Evolutionary conservation across 2,888 invertebrate species (phyloP).

Genomic region (Heliconius aoede): DNA sequence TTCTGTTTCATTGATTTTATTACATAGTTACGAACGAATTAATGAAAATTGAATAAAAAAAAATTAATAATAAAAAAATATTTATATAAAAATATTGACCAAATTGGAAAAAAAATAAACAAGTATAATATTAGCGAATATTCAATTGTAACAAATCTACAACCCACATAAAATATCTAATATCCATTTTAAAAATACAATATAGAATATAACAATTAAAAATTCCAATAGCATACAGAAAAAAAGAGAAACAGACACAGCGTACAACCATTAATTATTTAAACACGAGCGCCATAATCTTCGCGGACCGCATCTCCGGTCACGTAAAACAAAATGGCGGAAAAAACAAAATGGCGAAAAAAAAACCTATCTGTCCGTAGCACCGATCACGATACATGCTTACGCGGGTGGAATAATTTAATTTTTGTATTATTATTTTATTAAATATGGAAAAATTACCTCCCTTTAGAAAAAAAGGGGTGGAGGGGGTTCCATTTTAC

Average conservation of each 20-base stretch:
- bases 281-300: conserved; percentile 74
- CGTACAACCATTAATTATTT: conserved; percentile 72
- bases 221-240: conserved; percentile 38
- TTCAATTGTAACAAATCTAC: background rate
- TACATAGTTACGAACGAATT: too few relatives aligned
- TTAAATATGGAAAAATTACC: conserved; percentile 73
- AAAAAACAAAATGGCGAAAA: conserved; percentile 53
- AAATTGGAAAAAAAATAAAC: background rate
- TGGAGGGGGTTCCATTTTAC: conserved; percentile 31
- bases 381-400: conserved; percentile 81
- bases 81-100: background rate
- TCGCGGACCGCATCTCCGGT: conserved; percentile 68
- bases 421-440: conserved; percentile 74
- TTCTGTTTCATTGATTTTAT: too few relatives aligned
- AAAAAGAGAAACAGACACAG: conserved; percentile 51
- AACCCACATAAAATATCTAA: background rate
- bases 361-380: conserved; percentile 66
- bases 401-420: conserved; percentile 78
- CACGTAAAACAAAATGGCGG: conserved; percentile 74
- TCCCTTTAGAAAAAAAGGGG: conserved; percentile 30
- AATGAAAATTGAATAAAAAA: too few relatives aligned
- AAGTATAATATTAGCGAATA: background rate
- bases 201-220: conserved; percentile 27
- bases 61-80: too few relatives aligned
- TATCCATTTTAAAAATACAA: background rate